phyloP scores from a whole-genome alignment of 2,888 invertebrate species.

The Caenorhabditis macrosperma region DNA sequence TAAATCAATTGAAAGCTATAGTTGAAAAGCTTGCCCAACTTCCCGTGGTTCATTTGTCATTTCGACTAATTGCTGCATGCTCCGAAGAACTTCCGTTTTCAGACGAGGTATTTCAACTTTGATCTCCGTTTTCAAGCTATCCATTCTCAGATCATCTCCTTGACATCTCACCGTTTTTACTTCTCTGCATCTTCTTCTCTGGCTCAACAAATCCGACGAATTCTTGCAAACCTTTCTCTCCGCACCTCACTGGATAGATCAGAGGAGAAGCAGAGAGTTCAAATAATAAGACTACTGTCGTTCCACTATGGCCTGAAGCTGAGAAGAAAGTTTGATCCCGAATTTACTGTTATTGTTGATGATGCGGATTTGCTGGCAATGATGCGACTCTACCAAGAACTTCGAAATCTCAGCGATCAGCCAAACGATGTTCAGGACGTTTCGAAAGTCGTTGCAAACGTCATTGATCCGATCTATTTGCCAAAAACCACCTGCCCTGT shows the following conservation, averaged over 20 bases:
- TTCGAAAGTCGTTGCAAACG: conserved; percentile 29
- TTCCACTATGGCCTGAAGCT: conserved; percentile 47
- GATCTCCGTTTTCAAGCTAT: too few species aligned
- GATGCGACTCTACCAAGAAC: conserved; percentile 42
- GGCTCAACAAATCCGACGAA: conserved; percentile 21
- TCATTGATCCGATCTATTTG: conserved; percentile 47
- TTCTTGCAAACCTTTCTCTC: conserved; percentile 27
- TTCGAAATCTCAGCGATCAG: conserved; percentile 50
- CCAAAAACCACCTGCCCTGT: conserved; percentile 35
- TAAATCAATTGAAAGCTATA: conserved; percentile 16
- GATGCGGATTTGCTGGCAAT: conserved; percentile 51
- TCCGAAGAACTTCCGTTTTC: conserved; percentile 34
- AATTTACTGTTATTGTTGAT: conserved; percentile 35
- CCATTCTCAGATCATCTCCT: conserved; percentile 22
- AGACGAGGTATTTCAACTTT: too few species aligned
- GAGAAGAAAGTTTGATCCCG: conserved; percentile 18
- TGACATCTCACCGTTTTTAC: conserved; percentile 36
- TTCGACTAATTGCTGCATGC: conserved; percentile 37
- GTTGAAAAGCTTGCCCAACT: conserved; percentile 24
- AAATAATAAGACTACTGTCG: conserved; percentile 33
- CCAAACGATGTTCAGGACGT: conserved; percentile 46
- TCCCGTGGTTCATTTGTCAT: conserved; percentile 43
- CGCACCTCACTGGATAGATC: conserved; percentile 38
- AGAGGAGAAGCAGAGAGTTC: conserved; percentile 42
- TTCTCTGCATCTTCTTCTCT: conserved; percentile 33